Conservation (phyloP, 2,888 invertebrate genomes). For the Philhelius pedissequus region DNA sequence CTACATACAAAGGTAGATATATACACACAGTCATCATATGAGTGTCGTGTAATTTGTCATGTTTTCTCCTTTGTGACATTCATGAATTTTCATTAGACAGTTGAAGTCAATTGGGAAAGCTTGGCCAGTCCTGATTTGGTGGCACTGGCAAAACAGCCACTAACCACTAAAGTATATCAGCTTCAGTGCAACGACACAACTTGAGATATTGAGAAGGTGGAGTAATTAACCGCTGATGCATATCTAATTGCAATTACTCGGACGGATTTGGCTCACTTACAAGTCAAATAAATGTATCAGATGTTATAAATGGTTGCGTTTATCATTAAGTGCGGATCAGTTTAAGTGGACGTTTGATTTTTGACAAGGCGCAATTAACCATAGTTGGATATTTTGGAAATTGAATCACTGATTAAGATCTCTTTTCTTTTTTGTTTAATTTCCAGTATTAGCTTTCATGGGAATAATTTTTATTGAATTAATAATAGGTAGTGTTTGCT, state of each 20-base stretch:
- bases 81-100: conserved; percentile 63
- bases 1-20: too few species aligned
- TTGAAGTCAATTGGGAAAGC: conserved; percentile 17
- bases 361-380: conserved; percentile 59
- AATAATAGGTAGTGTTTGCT: background rate
- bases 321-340: conserved; percentile 31
- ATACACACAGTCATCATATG: conserved; percentile 32
- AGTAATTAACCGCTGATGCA: conserved; percentile 65
- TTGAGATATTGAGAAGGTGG: conserved; percentile 54
- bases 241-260: conserved; percentile 42
- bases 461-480: conserved; percentile 17
- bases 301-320: conserved; percentile 36
- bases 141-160: background rate
- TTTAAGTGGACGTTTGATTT: conserved; percentile 20
- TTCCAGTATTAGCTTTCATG: conserved; percentile 32
- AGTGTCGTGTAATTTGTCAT: conserved; percentile 68
- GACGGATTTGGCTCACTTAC: conserved; percentile 40
- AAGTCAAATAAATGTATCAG: conserved; percentile 49
- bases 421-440: background rate
- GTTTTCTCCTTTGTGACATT: conserved; percentile 33
- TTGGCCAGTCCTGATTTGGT: conserved; percentile 47
- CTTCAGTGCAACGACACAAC: background rate
- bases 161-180: background rate
- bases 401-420: conserved; percentile 49
- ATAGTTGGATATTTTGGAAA: conserved; percentile 49